Evolutionary conservation across 37 sponge, comb jelly and placozoan genomes (phyloP).

Genomic region (Cliona cf. orientalis): DNA sequence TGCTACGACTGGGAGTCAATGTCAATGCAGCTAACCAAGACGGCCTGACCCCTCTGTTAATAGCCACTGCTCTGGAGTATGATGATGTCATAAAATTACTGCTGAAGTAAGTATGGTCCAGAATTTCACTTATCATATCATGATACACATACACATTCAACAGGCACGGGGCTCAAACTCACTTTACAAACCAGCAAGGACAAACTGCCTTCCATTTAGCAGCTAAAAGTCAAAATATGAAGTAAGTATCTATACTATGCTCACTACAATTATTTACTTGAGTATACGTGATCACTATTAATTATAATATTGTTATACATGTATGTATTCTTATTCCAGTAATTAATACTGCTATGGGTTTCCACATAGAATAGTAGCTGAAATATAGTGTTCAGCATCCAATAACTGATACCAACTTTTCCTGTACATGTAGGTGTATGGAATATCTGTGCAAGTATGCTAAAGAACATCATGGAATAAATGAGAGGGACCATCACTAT

Average conservation of each 20-base stretch:
- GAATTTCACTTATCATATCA: not conserved
- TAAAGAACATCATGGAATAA: constrained; percentile 11
- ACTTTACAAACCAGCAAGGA: constrained; percentile 15
- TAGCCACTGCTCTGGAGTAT: constrained; percentile 28
- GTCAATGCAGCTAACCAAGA: constrained; percentile 46
- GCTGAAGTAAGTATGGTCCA: constrained; percentile 43
- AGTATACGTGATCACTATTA: not conserved
- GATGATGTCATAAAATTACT: constrained; percentile 44
- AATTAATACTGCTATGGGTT: not conserved
- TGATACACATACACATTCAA: not conserved
- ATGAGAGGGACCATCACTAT: constrained; percentile 47
- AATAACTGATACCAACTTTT: not conserved
- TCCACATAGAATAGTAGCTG: not conserved
- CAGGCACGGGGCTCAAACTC: constrained; percentile 38
- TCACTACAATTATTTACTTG: not conserved
- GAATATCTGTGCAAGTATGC: constrained; percentile 68
- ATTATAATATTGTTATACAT: not conserved
- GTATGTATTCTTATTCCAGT: not conserved
- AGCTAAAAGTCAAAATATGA: constrained; percentile 24
- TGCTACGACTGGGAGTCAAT: constrained; percentile 37
- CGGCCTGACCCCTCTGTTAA: constrained; percentile 46
- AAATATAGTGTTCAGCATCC: not conserved
- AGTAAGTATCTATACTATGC: not conserved
- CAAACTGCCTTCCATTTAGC: constrained; percentile 54
- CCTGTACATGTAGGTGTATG: constrained; percentile 26